Evolutionary conservation across 1,140 invertebrate species (phyloP), one percentile per base, ranked within the genome.

Genomic region (Psilanteris sp.): DNA sequence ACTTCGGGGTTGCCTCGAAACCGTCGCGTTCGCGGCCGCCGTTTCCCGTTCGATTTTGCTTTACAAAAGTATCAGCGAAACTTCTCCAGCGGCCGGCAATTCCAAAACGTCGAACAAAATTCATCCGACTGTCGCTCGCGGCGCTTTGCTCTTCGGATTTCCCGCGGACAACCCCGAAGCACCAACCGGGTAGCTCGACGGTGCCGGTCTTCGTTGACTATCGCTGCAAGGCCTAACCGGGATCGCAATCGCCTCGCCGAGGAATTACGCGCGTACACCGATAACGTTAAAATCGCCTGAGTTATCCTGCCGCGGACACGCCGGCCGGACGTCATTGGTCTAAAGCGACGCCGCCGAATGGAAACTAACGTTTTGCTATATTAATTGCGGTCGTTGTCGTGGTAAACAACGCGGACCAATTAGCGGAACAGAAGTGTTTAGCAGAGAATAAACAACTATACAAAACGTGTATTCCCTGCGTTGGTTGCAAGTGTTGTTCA

Each of bases 281-380:
- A 68, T 34, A 57, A 68, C 34, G 34, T 59, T 26, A 20, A 50
- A 54, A 44, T 15, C 27, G 37, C 20, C 18, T 0, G 29, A 41
- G 34, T 50, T 26, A 43, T 50, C 37, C 36, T 4, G 24, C 11
- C 36, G 27, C 20, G 24, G 31, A 55, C 13, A 24, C 50, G 41
- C 41, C 20, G 11, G 2, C 50, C 8, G 32, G 34, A 68, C 64
- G 50, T 24, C 26, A 41, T 50, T 68, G 24, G 32, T 26, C 52
- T 68, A 68, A 57, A 4, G 52, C 50, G 41, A 57, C 52, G 41
- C 9, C 20, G 52, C 34, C 13, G 43, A 52, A 41, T 68, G 29
- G 57, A 41, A 64, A 55, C 50, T 57, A 68, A 68, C 43, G 26
- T n/a, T n/a, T 57, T 32, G 18, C 41, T 57, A 41, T 48, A 39